A percentile compares a stretch with the other conserved stretches of the same genome.
Conservation (phyloP, 2,888 invertebrate genomes). For the Drosophila picticornis region DNA sequence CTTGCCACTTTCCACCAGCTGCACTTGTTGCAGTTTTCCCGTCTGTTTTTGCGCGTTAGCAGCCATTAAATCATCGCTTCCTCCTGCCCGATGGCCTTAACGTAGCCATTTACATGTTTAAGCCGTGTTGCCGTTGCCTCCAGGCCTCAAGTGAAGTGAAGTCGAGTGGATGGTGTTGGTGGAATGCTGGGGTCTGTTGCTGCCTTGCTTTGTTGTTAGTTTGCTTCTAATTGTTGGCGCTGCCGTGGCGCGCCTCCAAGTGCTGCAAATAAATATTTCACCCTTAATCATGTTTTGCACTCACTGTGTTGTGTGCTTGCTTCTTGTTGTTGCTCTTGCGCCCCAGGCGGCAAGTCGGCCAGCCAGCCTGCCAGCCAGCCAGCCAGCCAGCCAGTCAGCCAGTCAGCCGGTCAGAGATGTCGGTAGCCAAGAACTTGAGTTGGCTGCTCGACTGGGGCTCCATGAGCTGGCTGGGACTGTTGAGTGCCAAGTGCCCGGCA, state of each 20-base stretch:
- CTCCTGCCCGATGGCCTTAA: constrained; percentile 35
- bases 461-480: constrained; percentile 27
- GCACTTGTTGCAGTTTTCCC: constrained; percentile 51
- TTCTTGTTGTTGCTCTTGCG: constrained; percentile 35
- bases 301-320: constrained; percentile 50
- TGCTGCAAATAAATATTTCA: constrained; percentile 80
- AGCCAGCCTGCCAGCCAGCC: constrained; percentile 1
- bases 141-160: constrained; percentile 35
- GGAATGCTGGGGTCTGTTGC: constrained; percentile 4
- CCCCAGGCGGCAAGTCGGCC: constrained; percentile 52
- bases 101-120: constrained; percentile 74
- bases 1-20: constrained; percentile 8
- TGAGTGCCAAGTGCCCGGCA: constrained; percentile 68
- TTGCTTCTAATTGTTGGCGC: constrained; percentile 72
- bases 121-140: constrained; percentile 63
- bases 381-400: not conserved
- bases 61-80: constrained; percentile 73
- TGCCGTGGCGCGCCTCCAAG: constrained; percentile 73
- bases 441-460: constrained; percentile 38
- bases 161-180: constrained; percentile 2
- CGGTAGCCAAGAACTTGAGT: constrained; percentile 60
- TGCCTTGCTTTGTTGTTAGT: constrained; percentile 49
- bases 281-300: constrained; percentile 78
- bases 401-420: constrained; percentile 20
- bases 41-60: constrained; percentile 46